Conservation (phyloP, 1,140 invertebrate genomes). For the Octopus sinensis region DNA sequence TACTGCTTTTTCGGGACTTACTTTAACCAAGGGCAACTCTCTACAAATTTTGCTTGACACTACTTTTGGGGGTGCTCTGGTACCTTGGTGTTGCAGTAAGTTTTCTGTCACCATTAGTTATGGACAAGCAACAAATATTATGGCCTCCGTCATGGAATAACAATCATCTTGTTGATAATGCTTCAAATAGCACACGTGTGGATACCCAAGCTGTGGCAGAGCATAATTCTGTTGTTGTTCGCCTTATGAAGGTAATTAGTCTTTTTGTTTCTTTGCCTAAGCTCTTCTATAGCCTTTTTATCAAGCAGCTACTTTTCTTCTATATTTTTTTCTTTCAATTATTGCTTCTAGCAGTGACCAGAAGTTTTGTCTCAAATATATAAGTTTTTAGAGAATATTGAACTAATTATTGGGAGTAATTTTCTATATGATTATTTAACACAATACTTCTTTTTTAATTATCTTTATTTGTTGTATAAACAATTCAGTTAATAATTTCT, state of each 20-base stretch:
- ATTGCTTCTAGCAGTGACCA: no score
- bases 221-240: slow-evolving; percentile 6
- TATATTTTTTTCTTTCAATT: no score
- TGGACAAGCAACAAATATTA: background rate
- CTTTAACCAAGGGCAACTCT: background rate
- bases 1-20: background rate
- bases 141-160: slow-evolving; percentile 10
- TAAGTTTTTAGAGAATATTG: no score
- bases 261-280: background rate
- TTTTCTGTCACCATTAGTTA: background rate
- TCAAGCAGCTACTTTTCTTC: no score
- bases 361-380: no score
- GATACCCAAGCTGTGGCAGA: background rate
- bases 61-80: background rate
- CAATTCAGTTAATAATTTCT: no score
- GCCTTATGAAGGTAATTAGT: background rate
- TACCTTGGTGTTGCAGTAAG: background rate
- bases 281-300: no score
- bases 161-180: background rate
- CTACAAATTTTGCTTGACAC: background rate
- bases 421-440: no score
- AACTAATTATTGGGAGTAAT: no score
- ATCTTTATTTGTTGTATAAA: no score
- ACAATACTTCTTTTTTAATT: no score
- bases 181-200: background rate